Base-by-base conservation (phyloP, 2,797 vertebrate species). In the Cossypha heuglini region DNA sequence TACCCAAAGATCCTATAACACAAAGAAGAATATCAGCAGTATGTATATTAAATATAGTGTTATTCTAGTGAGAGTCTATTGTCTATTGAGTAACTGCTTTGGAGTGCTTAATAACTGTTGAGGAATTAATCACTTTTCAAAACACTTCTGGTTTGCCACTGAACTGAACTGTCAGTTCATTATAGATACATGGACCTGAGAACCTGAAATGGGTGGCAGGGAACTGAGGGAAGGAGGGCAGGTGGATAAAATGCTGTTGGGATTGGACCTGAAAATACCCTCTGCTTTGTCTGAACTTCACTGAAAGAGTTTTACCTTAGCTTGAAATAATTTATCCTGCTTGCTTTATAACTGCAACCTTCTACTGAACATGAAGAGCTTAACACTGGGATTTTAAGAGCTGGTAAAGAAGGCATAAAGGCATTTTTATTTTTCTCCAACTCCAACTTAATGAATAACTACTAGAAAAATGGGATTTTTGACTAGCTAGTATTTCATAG, bases 151-250 rank as follows among this genome's bases (percentile, higher is more conserved):
- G 6, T 69, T 91, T 90, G 43, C 67, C 22, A 16, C 31, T 43
- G 49, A 82, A 68, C 28, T 66, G 21, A 76, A 29, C 16, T 79
- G 26, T 59, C n/a, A 33, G 15, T 82, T 75, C 22, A 18, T 6
- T 52, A 28, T 25, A 20, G 43, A 33, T 78, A 35, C 29, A 2
- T 46, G 55, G 75, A 55, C 62, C n/a, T 42, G 48, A 77, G 54
- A 93, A 78, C 6, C 16, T 22, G 46, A 78, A 90, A 54, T 0
- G 40, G 42, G 17, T 58, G 25, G 7, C 33, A 35, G 45, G 12
- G 3, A 11, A 22, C 2, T 26, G 9, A 5, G 13, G 6, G 13
- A 5, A 58, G 9, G 16, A 31, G 4, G 4, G 7, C 13, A 28
- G n/a, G 16, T 16, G 49, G 43, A 18, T 21, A 42, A 69, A 67